Conservation (phyloP, 2,888 invertebrate genomes). For the Drosophila meridionalis region DNA sequence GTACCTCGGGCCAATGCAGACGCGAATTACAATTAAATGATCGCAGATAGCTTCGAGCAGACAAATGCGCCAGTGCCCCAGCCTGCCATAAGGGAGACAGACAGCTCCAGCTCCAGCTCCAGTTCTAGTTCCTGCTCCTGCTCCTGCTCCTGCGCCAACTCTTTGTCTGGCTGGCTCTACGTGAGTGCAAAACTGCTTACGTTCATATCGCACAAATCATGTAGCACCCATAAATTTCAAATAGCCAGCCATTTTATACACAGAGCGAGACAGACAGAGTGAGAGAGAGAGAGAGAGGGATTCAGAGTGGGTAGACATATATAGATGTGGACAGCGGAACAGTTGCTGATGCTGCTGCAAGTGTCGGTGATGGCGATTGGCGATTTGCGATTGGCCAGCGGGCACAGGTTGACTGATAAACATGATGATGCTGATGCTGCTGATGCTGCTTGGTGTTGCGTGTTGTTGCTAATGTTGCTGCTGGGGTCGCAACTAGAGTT, state of each 20-base stretch:
- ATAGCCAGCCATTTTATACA: conserved; percentile 78
- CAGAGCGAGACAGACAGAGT: conserved; percentile 25
- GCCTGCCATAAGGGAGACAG: conserved; percentile 30
- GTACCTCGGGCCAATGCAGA: conserved; percentile 41
- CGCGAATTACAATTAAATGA: conserved; percentile 81
- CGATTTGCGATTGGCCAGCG: conserved; percentile 54
- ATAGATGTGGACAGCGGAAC: conserved; percentile 52
- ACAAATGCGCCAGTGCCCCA: conserved; percentile 63
- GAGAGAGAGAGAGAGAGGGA: neutral
- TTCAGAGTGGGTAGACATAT: conserved; percentile 20
- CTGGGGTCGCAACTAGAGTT: conserved; percentile 44
- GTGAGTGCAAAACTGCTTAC: conserved; percentile 82
- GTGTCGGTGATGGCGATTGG: conserved; percentile 48
- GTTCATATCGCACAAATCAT: conserved; percentile 81
- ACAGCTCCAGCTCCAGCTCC: conserved; percentile 22
- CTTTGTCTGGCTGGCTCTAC: conserved; percentile 53
- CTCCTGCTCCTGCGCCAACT: conserved; percentile 19
- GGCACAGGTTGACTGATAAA: conserved; percentile 75
- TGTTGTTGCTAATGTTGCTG: conserved; percentile 44
- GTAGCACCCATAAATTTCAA: conserved; percentile 81
- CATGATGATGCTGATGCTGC: conserved; percentile 52
- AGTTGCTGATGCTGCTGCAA: conserved; percentile 40
- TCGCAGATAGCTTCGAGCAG: conserved; percentile 68
- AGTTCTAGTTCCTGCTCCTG: conserved; percentile 10
- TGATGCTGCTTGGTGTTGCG: conserved; percentile 38